Percentiles rank a stretch among this genome's conserved stretches.
phyloP scores from a whole-genome alignment of 1,140 invertebrate species.

The Pentalonia nigronervosa region DNA sequence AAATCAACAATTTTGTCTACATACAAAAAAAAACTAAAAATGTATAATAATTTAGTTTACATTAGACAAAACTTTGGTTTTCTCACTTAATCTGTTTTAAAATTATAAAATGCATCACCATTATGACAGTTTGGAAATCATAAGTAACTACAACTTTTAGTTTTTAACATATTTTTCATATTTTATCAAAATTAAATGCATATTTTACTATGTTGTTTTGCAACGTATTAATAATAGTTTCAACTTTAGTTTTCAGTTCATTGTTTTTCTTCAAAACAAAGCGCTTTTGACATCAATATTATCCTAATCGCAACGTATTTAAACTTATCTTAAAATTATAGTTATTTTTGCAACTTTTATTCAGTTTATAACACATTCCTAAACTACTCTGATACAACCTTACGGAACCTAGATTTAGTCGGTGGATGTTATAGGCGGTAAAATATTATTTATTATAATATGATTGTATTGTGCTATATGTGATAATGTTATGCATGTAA shows the following conservation, averaged over 20 bases:
- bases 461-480: background rate
- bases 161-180: background rate
- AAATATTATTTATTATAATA: background rate
- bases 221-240: background rate
- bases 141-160: background rate
- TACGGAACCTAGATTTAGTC: background rate
- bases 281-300: background rate
- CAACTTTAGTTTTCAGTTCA: background rate
- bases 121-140: background rate
- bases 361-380: background rate
- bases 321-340: too few relatives aligned
- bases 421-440: background rate
- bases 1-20: too few relatives aligned
- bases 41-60: too few relatives aligned
- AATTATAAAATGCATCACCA: background rate
- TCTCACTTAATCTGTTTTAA: background rate
- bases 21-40: too few relatives aligned
- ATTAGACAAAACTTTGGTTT: background rate
- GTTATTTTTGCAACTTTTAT: background rate
- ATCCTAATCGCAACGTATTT: background rate
- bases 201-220: background rate
- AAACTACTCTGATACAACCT: background rate
- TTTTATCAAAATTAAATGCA: background rate
- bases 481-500: background rate
- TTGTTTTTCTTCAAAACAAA: background rate